phyloP scores from a whole-genome alignment of 2,797 vertebrate genomes.

The Lepilemur septentrionalis region DNA sequence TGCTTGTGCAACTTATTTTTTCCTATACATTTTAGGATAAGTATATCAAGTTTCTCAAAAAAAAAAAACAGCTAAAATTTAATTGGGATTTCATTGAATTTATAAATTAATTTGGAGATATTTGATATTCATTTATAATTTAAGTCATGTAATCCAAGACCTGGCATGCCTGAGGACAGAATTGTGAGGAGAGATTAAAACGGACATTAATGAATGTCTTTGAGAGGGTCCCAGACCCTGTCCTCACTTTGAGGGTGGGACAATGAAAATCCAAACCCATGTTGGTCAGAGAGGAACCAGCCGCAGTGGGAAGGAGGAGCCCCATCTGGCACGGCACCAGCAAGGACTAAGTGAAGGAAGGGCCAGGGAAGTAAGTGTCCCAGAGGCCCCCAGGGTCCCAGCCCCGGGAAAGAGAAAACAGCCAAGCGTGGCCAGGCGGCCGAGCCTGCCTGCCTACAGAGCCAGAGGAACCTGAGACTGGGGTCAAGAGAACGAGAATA shows the following conservation, averaged over 20 bases:
- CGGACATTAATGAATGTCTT: neutral
- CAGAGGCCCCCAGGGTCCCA: neutral
- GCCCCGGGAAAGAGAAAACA: neutral
- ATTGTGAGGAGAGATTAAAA: neutral
- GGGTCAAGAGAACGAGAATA: neutral
- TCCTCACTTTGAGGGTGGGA: neutral
- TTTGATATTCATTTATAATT: neutral
- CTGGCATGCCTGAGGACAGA: neutral
- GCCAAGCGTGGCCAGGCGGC: neutral
- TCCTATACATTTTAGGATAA: constrained; percentile 2
- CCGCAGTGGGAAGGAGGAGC: neutral
- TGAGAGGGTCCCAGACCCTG: neutral
- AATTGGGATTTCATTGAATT: neutral
- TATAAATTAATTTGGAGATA: neutral
- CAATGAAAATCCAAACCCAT: neutral
- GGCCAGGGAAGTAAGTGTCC: neutral
- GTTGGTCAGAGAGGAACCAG: neutral
- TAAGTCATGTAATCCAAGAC: neutral
- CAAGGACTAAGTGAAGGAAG: neutral
- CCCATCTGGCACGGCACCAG: neutral
- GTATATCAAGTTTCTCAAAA: neutral
- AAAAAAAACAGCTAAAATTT: neutral
- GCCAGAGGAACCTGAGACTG: neutral
- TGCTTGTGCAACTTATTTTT: neutral
- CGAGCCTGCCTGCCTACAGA: neutral